Evolutionary conservation across 2,797 vertebrate genomes (phyloP), one percentile per base, ranked within the genome.

Genomic region (Crax fasciolata): DNA sequence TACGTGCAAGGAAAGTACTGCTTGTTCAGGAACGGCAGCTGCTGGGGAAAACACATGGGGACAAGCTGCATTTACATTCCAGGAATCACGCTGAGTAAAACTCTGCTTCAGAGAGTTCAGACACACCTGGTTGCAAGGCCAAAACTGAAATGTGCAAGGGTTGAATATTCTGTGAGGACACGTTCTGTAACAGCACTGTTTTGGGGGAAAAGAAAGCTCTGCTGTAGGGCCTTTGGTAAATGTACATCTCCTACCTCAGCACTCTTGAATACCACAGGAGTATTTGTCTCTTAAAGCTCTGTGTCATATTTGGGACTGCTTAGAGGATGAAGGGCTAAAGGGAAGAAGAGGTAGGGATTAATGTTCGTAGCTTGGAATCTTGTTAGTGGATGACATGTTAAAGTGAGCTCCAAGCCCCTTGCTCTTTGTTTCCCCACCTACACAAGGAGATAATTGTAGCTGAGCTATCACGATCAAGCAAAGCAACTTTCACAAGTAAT

Each of bases 91-190:
- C 93, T 87, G 95, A 84, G 95, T 72, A 55, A 72, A 96, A 63
- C 82, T 59, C 84, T 71, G 94, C 92, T 95, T 93, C 91, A 78
- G 27, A 81, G 82, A 63, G 87, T 43, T 94, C 92, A 67, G 84
- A 39, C 93, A 91, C 92, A 96, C 94, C 94, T 96, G 96, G 92
- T 75, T 91, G 87, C 91, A 94, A 95, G 93, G 89, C 95, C 95
- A 95, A 93, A 95, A 96, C 93, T 92, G 93, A 96, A 97, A 97
- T 93, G 89, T 89, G 89, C 76, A 20, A 86, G 70, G 70, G 35
- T 43, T 73, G 95, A 95, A 94, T 95, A 85, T 94, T 96, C 94
- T 67, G 84, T 43, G 84, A 96, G 92, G 92, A 86, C 91, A 67
- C 55, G 76, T 76, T 94, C 70, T 95, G 49, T 96, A 94, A 48